Base-by-base conservation (phyloP, 2,797 vertebrate genomes). In the Sebastes vulpes region DNA sequence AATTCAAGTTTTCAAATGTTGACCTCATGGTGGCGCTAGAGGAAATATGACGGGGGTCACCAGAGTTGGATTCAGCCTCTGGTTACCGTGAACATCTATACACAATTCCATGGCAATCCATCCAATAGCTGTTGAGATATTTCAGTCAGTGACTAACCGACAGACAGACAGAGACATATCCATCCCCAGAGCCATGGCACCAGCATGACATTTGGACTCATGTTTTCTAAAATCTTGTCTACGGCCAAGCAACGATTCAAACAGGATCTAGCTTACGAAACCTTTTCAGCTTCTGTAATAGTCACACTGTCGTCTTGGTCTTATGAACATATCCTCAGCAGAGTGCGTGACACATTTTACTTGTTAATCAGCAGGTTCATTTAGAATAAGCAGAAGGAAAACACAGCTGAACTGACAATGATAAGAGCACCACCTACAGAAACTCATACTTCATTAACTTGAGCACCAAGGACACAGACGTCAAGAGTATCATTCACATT, bases 351-450 rank as follows among this genome's bases (percentile, higher is more conserved):
- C 50, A 66, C 42, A 20, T 75, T 70, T 66, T 2, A 71, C 26
- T 61, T 58, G 20, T 56, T 64, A 64, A 76, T 76, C 31, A 72
- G 42, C 10, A n/a, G 23, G 64, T 66, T 71, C 25, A 71, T 68
- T 56, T 63, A 14, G 16, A 65, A 54, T 10, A 32, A 68, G 31
- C 54, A 29, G 56, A 28, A 14, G 31, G 9, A 61, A 68, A 70
- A 25, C 20, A 42, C 16, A 59, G 35, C 48, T 69, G 59, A 71
- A 48, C 28, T 46, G 32, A 63, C 32, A 7, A 64, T 1, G 56
- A 72, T 73, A 54, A 72, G 60, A 76, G 32, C 8, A 6, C 50
- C 60, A 50, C 61, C 64, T 58, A 20, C n/a, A 75, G 25, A 35
- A 65, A 73, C 28, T 28, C 48, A 32, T 28, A 63, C 69, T 3